Base-by-base conservation (phyloP, 1,140 invertebrate species). In the Goniozus legneri region DNA sequence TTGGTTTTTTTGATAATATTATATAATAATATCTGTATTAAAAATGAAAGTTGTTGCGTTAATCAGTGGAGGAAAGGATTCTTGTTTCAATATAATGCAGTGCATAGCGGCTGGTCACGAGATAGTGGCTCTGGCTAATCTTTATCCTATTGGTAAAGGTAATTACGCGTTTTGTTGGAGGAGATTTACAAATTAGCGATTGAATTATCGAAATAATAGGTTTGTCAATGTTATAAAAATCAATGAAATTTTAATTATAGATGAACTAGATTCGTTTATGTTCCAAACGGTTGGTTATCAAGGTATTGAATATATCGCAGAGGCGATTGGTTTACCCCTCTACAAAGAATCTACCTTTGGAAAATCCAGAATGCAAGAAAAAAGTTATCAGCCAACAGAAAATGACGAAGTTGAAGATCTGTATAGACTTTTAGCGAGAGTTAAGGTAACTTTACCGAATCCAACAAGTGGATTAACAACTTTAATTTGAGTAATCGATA, bases 331-430 rank as follows among this genome's bases (percentile, higher is more conserved):
- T 2, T 75, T 99, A 47, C 95, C 96, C 10, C 74, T 99, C 4
- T 98, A 89, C 71, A 80, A 91, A 56, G 84, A 89, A 59, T 77
- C 80, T 35, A 98, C 97, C 32, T 80, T 83, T 64, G 96, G 96
- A 20, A 82, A 81, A 54, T 87, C 92, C 20, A 71, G 84, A 71
- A 77, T 86, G 76, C 80, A 85, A 77, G 87, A 87, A 13, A 87
- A 86, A 77, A 82, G 89, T 58, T 98, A 99, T 77, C 77, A 82
- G 35, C 86, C 86, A 47, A 90, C 87, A 24, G 83, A 86, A 36
- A 84, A 88, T 66, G 97, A 99, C 83, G 97, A 99, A 82, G 97
- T 99, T n/a, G 97, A 99, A 78, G 97, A 99, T 81, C 80, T 99
- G 15, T 97, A 87, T 73, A 78, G 84, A 49, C 80, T 99, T 19